Evolutionary conservation across 2,797 vertebrate species (phyloP).

Genomic region (Halcyon smyrnensis): DNA sequence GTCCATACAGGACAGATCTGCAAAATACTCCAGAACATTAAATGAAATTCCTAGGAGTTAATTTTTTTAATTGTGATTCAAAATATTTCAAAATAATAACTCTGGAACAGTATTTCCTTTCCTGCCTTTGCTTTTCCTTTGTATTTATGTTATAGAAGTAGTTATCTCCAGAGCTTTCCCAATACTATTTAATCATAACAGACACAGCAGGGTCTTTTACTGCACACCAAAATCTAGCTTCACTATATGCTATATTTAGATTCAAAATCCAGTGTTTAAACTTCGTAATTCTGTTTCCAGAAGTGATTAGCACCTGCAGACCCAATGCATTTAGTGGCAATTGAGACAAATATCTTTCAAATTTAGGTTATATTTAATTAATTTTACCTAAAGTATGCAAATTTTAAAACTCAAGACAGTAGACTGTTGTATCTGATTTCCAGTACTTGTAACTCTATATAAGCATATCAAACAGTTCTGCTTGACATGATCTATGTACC

Average conservation of each 20-base stretch:
- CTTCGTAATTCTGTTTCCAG: neutral
- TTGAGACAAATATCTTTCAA: neutral
- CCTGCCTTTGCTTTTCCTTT: neutral
- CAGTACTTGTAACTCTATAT: neutral
- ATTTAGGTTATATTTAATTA: neutral
- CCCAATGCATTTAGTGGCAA: neutral
- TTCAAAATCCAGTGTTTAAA: neutral
- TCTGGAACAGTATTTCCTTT: neutral
- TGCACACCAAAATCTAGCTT: neutral
- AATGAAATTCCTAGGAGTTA: neutral
- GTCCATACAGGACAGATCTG: neutral
- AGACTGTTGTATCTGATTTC: neutral
- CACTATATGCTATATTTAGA: neutral
- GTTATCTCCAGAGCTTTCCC: neutral
- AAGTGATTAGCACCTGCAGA: neutral
- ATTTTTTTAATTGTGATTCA: neutral
- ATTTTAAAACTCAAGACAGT: neutral
- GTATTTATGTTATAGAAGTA: neutral
- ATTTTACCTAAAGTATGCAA: neutral
- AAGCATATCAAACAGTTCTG: neutral
- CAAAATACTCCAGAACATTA: neutral
- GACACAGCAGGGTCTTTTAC: neutral
- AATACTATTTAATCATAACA: neutral
- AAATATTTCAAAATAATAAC: neutral
- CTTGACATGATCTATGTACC: constrained; percentile 50